Evolutionary conservation across 2,113 vertebrate genomes (phyloP).

Genomic region (Symphodus melops): DNA sequence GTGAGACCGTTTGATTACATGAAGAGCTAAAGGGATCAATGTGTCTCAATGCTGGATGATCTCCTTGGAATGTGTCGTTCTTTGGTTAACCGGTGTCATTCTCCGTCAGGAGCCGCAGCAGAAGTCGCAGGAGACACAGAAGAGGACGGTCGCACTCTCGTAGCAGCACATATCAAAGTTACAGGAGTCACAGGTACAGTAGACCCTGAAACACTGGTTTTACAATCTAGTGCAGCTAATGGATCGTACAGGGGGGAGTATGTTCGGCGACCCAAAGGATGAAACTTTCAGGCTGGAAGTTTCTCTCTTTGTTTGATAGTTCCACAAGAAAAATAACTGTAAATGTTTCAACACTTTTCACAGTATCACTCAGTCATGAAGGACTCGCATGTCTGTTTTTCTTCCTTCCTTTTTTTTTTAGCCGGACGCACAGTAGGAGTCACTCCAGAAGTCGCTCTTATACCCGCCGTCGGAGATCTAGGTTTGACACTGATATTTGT

Average conservation of each 20-base stretch:
- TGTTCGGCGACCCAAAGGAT: neutral
- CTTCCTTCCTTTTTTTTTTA: slow-evolving; percentile 21
- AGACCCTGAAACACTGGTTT: neutral
- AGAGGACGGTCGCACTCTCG: slow-evolving; percentile 86
- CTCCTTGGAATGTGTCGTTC: slow-evolving; percentile 3
- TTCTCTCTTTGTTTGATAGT: neutral
- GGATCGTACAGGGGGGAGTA: neutral
- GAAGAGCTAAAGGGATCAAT: neutral
- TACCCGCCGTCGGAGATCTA: slow-evolving; percentile 87
- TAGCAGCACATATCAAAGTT: slow-evolving; percentile 91
- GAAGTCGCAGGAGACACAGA: slow-evolving; percentile 88
- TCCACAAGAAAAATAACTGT: neutral
- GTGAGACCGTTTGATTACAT: slow-evolving; percentile 67
- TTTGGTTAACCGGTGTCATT: neutral
- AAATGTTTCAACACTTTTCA: neutral
- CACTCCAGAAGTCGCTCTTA: slow-evolving; percentile 91
- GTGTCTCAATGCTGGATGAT: neutral
- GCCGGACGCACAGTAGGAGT: slow-evolving; percentile 91
- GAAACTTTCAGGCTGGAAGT: neutral
- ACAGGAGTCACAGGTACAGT: slow-evolving; percentile 90
- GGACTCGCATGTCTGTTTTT: no score
- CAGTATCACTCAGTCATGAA: no score
- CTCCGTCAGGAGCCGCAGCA: slow-evolving; percentile 86
- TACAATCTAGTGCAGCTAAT: neutral
- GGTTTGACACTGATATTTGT: slow-evolving; percentile 74